phyloP scores from a whole-genome alignment of 2,797 vertebrate species.

The Otolemur crassicaudatus region DNA sequence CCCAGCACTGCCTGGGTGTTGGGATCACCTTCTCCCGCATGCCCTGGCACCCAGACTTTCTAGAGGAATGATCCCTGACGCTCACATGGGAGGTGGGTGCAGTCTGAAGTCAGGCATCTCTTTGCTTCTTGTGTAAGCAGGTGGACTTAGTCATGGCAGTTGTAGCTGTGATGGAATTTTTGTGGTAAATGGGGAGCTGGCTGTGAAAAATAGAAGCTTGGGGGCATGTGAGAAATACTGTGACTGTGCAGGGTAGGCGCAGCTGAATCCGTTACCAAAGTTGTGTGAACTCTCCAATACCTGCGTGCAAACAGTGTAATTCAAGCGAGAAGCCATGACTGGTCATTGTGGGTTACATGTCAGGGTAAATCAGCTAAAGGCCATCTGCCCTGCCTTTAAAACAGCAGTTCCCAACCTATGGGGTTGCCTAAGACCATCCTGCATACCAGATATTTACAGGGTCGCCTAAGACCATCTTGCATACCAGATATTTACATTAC shows the following conservation, averaged over 20 bases:
- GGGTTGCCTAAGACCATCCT: too few species aligned
- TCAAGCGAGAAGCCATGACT: not conserved
- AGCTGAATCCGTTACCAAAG: not conserved
- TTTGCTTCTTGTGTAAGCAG: not conserved
- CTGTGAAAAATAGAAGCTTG: not conserved
- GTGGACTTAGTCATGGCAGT: not conserved
- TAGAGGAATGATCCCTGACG: not conserved
- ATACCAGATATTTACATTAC: too few species aligned
- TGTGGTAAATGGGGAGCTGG: not conserved
- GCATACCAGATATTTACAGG: too few species aligned
- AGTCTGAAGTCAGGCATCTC: not conserved
- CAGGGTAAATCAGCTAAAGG: conserved; percentile 10
- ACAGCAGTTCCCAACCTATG: not conserved
- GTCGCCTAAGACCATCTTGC: too few species aligned
- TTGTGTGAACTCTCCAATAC: not conserved
- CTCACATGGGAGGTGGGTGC: not conserved
- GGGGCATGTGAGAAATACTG: not conserved
- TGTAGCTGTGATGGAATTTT: not conserved
- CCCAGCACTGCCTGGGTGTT: not conserved
- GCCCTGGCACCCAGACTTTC: not conserved
- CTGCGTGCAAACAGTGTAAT: not conserved
- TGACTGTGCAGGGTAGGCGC: not conserved
- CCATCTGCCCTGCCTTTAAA: not conserved
- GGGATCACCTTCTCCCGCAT: not conserved
- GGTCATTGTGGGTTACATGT: not conserved